phyloP scores from a whole-genome alignment of 2,888 invertebrate genomes.

The Cephonodes hylas region DNA sequence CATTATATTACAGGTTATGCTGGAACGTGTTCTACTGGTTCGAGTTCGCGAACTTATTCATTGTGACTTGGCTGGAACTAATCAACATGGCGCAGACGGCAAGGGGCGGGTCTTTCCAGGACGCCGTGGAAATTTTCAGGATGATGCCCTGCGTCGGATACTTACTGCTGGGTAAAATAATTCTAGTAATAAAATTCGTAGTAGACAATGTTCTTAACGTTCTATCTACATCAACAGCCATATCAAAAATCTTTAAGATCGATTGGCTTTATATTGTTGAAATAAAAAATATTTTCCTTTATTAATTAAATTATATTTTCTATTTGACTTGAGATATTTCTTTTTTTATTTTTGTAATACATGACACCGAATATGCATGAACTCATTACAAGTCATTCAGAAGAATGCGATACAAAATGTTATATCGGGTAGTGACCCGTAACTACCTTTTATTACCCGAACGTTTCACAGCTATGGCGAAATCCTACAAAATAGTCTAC shows the following conservation, averaged over 20 bases:
- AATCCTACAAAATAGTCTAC: conserved; percentile 58
- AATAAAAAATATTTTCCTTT: neutral
- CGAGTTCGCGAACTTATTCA: conserved; percentile 46
- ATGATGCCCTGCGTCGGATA: conserved; percentile 68
- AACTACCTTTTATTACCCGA: too few relatives aligned
- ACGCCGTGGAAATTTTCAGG: conserved; percentile 51
- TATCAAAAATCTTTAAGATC: neutral
- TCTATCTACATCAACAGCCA: neutral
- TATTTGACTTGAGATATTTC: neutral
- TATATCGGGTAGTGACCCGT: too few relatives aligned
- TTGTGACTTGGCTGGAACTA: conserved; percentile 46
- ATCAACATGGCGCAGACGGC: conserved; percentile 47
- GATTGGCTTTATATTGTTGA: too few relatives aligned
- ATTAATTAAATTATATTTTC: neutral
- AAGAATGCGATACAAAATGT: too few relatives aligned
- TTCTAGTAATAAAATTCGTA: neutral
- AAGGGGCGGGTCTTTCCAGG: conserved; percentile 47
- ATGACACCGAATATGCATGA: too few relatives aligned
- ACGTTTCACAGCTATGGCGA: conserved; percentile 46
- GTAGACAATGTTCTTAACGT: neutral
- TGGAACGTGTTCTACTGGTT: conserved; percentile 65
- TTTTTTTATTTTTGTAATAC: too few relatives aligned
- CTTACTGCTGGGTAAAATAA: conserved; percentile 48
- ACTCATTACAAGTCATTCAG: too few relatives aligned
- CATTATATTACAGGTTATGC: too few relatives aligned